Base-by-base conservation (phyloP, 1,140 invertebrate genomes). In the Battus philenor region DNA sequence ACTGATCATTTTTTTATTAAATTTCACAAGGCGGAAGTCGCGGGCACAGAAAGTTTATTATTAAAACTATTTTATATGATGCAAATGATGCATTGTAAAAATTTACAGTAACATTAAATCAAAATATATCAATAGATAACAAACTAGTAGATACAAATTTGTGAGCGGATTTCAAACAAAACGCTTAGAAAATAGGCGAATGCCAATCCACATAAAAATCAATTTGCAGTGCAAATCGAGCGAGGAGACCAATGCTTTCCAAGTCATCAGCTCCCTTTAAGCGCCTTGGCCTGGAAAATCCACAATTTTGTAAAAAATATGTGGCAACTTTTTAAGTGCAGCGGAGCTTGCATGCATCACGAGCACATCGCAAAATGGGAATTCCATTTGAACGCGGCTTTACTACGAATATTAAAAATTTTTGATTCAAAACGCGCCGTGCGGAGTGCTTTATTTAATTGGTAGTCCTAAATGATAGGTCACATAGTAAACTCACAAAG, bases 221-320 rank as follows among this genome's bases (percentile, higher is more conserved):
- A 80, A 80, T 78, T 83, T 78, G 50, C 68, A 70, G 59, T 75
- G 74, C 63, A 80, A 83, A 83, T 80, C 70, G 76, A 76, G 70
- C 76, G 70, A 59, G 43, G 49, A 72, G 58, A 71, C 68, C 78
- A 68, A 73, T 76, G 61, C 64, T 78, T 83, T 83, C 79, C 79
- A 71, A 72, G 68, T 76, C 76, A 80, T 73, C 72, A 68, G 46
- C 12, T 73, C 67, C 48, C 59, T 73, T 65, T 52, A 68, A 58
- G 66, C 65, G 53, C 68, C 55, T 56, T 76, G 68, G 72, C 64
- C 56, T 67, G 76, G 74, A 77, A 83, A 57, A 69, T 65, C 53
- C 59, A 67, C 64, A 64, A 64, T 68, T 75, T 64, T 52, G 24
- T 48, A 63, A 70, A 70, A 71, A 69, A 66, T 55, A 62, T 69